Evolutionary conservation across 2,113 vertebrate genomes (phyloP), one percentile per base, ranked within the genome.

Genomic region (Origma solitaria): DNA sequence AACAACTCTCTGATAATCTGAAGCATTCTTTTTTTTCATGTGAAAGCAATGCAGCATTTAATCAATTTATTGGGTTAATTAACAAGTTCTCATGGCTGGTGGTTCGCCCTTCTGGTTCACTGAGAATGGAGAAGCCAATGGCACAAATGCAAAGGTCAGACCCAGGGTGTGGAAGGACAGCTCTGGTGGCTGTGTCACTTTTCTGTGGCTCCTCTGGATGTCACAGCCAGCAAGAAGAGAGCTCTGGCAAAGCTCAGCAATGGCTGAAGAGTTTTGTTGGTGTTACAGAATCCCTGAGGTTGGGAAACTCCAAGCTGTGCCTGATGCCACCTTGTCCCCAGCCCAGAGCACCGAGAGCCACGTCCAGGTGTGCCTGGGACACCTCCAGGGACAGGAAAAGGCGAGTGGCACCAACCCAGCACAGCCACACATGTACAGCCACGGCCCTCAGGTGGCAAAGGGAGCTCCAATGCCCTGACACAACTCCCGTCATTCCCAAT

Each of bases 351-450:
- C 2, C 0, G 27, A 69, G 37, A 27, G 71, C 18, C 84, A 53
- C 2, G 0, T 53, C 73, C 64, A 30, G 38, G 15, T 7, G 47
- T 4, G 40, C 73, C 64, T 17, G 4, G 40, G 65, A 6, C 47
- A 61, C 47, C 33, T 70, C 38, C 56, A 61, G 40, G 28, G n/a
- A 0, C 40, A n/a, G 65, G 8, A 79, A 54, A 81, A 75, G 54
- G 65, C 71, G 47, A 66, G 77, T 15, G 70, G 25, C 58, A 40
- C 35, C 76, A 44, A 25, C 30, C 50, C 56, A 22, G 77, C 1
- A 28, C n/a, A 49, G 6, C 49, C 40, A 53, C 12, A 47, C 50
- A 14, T 0, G 0, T 3, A 35, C 42, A 84, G 9, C 38, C 38
- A 27, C 13, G 0, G 53, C 12, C 70, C 83, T 27, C 37, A 40